Evolutionary conservation across 2,113 vertebrate species (phyloP), one percentile per base, ranked within the genome.

Genomic region (Gopherus evgoodei): DNA sequence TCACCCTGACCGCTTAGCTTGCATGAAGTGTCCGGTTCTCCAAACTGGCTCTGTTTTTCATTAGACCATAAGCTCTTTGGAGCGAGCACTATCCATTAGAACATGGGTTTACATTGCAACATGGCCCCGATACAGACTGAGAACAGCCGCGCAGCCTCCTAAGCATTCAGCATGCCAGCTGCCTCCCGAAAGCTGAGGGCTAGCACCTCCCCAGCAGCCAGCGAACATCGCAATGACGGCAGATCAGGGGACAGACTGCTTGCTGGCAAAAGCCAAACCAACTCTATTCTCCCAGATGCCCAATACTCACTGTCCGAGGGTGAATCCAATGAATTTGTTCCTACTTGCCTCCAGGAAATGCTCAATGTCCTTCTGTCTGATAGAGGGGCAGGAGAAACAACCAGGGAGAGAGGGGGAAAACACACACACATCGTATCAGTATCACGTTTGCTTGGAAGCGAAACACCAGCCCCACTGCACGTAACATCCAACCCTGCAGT

Each of bases 261-360:
- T 21, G 35, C 0, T 31, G 38, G 76, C 42, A 6, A 56, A 65
- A 54, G 9, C 4, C 14, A 78, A 75, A 5, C 31, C 1, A 6
- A 2, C 38, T 78, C 24, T 47, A 7, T 47, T 14, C 44, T 83
- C 91, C 38, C 56, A 24, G 83, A 49, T 17, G 17, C 1, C 1
- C 2, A 49, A 81, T 76, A 99, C 99, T 98, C 98, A 99, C 99
- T 98, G 99, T 85, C 99, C 99, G 93, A 99, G 97, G 1, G 99
- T 99, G 93, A 99, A 99, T 49, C 99, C 99, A 6, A 99, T 99
- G 98, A 99, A 99, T 95, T 99, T 99, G 98, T 99, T 99, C 87
- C 99, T 98, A 96, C 99, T 99, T 1, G 98, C 99, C 95, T 99
- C 99, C 85, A 99, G 98, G 96, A 99, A 99, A 84, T 99, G 98